A percentile compares a stretch with the other conserved stretches of the same genome.
Evolutionary conservation across 2,888 invertebrate genomes (phyloP).

Genomic region (Leptogaster cylindrica): DNA sequence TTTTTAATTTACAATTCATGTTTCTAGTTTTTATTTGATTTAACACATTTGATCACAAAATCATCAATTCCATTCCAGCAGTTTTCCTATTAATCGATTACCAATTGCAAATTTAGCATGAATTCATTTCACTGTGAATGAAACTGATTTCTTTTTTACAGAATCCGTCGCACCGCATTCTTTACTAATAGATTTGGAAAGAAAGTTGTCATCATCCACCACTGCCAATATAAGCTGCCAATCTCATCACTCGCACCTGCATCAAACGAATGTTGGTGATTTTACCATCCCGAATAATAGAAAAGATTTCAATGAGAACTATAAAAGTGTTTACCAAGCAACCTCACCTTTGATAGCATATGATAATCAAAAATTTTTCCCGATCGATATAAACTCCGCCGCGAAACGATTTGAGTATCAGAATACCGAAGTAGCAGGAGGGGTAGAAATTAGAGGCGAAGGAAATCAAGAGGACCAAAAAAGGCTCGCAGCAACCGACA

Average conservation of each 20-base stretch:
- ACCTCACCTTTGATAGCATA: conserved; percentile 56
- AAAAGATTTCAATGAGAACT: conserved; percentile 52
- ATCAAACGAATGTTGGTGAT: conserved; percentile 57
- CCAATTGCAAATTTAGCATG: no score
- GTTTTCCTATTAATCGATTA: no score
- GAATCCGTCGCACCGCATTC: conserved; percentile 54
- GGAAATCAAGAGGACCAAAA: neutral
- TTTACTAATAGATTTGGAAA: conserved; percentile 49
- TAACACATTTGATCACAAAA: no score
- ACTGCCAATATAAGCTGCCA: conserved; percentile 64
- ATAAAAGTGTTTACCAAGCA: conserved; percentile 59
- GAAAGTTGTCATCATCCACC: conserved; percentile 62
- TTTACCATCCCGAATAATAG: conserved; percentile 45
- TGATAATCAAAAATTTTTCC: conserved; percentile 55
- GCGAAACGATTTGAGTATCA: neutral
- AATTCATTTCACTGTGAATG: neutral
- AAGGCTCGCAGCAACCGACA: neutral
- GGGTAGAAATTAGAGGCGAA: neutral
- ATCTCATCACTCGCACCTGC: conserved; percentile 56
- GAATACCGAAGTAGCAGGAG: neutral
- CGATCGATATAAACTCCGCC: conserved; percentile 40
- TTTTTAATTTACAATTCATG: no score
- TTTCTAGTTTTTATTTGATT: no score
- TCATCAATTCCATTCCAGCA: no score
- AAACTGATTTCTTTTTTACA: conserved; percentile 48